Evolutionary conservation across 2,888 invertebrate species (phyloP), one percentile per base, ranked within the genome.

Genomic region (Pachymerium ferrugineum): DNA sequence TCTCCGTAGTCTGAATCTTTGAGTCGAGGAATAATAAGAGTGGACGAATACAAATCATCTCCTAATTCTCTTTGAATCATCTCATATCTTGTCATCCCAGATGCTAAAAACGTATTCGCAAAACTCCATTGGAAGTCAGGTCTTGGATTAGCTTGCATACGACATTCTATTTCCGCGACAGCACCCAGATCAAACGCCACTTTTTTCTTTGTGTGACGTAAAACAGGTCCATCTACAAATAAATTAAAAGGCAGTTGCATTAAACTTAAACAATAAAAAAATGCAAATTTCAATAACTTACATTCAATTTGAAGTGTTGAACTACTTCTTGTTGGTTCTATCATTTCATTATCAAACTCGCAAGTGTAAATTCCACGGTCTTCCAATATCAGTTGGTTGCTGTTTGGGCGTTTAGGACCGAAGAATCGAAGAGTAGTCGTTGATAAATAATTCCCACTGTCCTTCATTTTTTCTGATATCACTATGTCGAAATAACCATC

Each of bases 241-340:
- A n/a, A n/a, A n/a, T n/a, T n/a, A n/a, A n/a, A n/a, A n/a, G n/a
- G n/a, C n/a, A n/a, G 8, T 35, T 35, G 12, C 35, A 35, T 10
- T 8, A 14, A 35, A 35, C 8, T 10, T 8, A 14, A 35, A 14
- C 10, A 14, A 14, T 8, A 14, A 35, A 35, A 35, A 14, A 14
- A 14, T 35, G 35, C 14, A 10, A 35, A 14, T 35, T 35, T 35
- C 8, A 10, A 10, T 54, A 16, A 38, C 89, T 88, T 84, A 90
- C 90, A 95, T 86, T 95, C 93, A 79, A 95, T 93, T 80, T 93
- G 88, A 74, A 96, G 86, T 83, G 92, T 92, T 92, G 94, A 94
- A 76, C 90, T 90, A 10, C 93, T 92, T 81, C 93, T 93, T 70
- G 91, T 89, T 80, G 89, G 89, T 82, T 91, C 92, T 16, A 94